Evolutionary conservation across 2,113 vertebrate species (phyloP).

Genomic region (Sturnus vulgaris): DNA sequence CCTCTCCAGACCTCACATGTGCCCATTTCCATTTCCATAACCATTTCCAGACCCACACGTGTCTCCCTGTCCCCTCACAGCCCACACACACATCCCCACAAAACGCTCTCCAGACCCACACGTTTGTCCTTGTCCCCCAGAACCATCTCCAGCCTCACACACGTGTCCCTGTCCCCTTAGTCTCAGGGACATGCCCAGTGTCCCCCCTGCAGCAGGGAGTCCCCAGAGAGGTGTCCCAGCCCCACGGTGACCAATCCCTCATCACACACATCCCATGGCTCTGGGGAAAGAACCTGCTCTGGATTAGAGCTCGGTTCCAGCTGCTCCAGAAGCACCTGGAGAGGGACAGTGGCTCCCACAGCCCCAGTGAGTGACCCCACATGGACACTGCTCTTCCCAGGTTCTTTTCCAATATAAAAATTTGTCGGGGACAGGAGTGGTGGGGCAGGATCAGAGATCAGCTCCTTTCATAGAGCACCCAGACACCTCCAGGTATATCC

Average conservation of each 20-base stretch:
- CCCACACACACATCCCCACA: not conserved
- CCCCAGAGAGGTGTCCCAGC: rapidly evolving
- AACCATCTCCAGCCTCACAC: not conserved
- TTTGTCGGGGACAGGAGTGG: not conserved
- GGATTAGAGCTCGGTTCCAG: not conserved
- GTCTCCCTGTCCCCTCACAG: not conserved
- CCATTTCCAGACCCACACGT: not conserved
- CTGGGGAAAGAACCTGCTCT: not conserved
- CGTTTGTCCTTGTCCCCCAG: not conserved
- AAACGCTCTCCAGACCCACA: not conserved
- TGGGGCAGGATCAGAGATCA: not conserved
- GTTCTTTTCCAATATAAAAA: not conserved
- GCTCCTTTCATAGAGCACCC: not conserved
- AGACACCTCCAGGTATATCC: too few species aligned
- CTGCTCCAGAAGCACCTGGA: not conserved
- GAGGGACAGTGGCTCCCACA: not conserved
- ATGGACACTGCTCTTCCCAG: rapidly evolving
- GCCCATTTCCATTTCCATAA: not conserved
- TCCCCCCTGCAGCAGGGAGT: not conserved
- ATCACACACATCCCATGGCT: not conserved
- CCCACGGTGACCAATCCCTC: not conserved
- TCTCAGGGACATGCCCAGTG: not conserved
- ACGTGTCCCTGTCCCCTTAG: not conserved
- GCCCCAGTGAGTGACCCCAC: not conserved
- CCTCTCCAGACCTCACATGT: too few species aligned